These are phyloP conservation scores for Salvelinus sp. DNA, from an alignment of 2,113 vertebrate genomes.

Conservation along the genomic window DNA sequence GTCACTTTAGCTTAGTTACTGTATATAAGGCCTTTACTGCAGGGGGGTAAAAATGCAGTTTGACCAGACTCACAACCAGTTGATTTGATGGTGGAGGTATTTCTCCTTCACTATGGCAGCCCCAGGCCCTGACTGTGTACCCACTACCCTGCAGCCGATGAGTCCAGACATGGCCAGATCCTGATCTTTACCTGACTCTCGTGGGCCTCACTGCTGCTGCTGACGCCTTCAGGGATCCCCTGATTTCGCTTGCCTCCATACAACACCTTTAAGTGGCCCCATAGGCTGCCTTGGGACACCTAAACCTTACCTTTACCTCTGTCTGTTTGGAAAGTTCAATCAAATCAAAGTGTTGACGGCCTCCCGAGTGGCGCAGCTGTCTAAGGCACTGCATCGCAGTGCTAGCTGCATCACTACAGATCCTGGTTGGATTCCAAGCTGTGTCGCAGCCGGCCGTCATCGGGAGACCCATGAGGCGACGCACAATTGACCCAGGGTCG, in stretches of 20 bases:
- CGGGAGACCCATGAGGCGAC: too few relatives aligned
- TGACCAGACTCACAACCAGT: background rate
- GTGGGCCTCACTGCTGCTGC: background rate
- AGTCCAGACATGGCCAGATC: slow-evolving; percentile 18
- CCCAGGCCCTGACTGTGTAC: background rate
- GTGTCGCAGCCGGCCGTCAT: too few relatives aligned
- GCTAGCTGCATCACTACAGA: too few relatives aligned
- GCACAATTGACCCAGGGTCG: too few relatives aligned
- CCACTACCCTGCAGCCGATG: background rate
- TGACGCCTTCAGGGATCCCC: slow-evolving; percentile 9
- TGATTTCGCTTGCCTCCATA: background rate
- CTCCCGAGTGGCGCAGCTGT: too few relatives aligned
- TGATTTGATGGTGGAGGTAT: background rate
- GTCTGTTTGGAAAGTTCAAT: background rate
- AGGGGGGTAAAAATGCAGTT: background rate
- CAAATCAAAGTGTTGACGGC: background rate
- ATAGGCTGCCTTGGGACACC: slow-evolving; percentile 14
- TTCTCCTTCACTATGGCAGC: background rate
- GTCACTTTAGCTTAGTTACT: too few relatives aligned
- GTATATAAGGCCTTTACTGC: too few relatives aligned
- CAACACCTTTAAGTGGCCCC: background rate
- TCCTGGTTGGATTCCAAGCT: too few relatives aligned
- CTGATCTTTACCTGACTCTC: slow-evolving; percentile 12
- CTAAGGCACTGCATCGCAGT: too few relatives aligned
- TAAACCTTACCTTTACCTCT: slow-evolving; percentile 32